Evolutionary conservation across 2,888 invertebrate species (phyloP), one percentile per base, ranked within the genome.

Genomic region (Eupithecia subumbrata): DNA sequence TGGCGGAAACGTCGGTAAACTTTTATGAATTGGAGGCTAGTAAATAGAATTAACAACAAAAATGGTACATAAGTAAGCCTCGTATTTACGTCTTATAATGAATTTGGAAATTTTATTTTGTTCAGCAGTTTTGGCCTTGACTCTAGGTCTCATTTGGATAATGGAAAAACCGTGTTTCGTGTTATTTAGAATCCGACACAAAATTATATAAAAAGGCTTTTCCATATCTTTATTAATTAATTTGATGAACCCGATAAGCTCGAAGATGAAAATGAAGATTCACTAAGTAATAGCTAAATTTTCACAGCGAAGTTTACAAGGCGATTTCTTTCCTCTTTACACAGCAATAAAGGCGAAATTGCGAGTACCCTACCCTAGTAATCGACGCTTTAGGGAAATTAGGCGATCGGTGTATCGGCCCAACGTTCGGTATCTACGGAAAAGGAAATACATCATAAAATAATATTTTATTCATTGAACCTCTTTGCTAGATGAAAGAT

Each of bases 381-480:
- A 69, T 72, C 74, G 71, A 69, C 74, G 73, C 76, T 75, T 64
- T n/a, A 45, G 78, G 81, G 68, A 78, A 81, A 81, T 81, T 79
- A 79, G 76, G 73, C 76, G 74, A 78, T 79, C 71, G 66, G 73
- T 76, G 74, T 79, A 76, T 76, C 64, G 75, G 22, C 56, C 69
- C 74, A 74, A 70, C 72, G 76, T 73, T 74, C 37, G 77, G 69
- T 74, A 75, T 77, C 48, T 73, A 74, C 22, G 22, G 60, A 25
- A 60, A 74, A 66, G 76, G 63, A 73, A 76, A 76, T 77, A 78
- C 74, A 75, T 80, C 75, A 77, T 81, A 81, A 81, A 81, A 81
- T 78, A 74, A 78, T 78, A 81, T 80, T 79, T 80, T 75, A 81
- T 70, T 70, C 70, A 56, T 37, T 30, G 25, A 70, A 37, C 68